phyloP scores from a whole-genome alignment of 2,888 invertebrate species.

The Drosophila neotestacea region DNA sequence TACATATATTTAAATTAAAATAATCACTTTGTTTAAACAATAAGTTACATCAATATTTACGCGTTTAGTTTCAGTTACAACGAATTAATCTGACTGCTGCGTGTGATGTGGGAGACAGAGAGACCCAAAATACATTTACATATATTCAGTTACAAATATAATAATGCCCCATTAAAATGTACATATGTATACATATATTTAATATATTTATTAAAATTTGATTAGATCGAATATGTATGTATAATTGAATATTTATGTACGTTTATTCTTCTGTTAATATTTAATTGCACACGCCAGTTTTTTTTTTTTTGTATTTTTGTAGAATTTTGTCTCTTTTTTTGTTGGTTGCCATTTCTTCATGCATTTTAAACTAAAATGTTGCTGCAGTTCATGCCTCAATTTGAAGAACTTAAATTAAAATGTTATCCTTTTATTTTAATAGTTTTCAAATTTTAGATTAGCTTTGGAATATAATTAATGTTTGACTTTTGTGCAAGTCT shows the following conservation, averaged over 20 bases:
- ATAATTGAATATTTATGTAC: constrained; percentile 50
- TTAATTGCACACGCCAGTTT: constrained; percentile 58
- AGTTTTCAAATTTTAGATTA: constrained; percentile 41
- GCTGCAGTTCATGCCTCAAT: constrained; percentile 9
- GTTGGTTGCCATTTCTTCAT: constrained; percentile 8
- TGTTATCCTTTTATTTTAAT: not conserved
- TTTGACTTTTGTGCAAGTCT: constrained; percentile 39
- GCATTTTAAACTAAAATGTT: constrained; percentile 38
- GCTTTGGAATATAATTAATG: constrained; percentile 37
- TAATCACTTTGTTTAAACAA: constrained; percentile 67
- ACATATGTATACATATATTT: constrained; percentile 37
- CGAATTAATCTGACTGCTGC: constrained; percentile 44
- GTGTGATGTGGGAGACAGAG: constrained; percentile 29
- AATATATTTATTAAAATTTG: constrained; percentile 52
- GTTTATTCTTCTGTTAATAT: constrained; percentile 48
- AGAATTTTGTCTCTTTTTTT: constrained; percentile 32
- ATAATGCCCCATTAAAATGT: constrained; percentile 65
- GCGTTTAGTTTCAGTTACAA: constrained; percentile 47
- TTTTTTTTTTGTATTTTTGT: constrained; percentile 25
- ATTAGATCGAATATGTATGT: constrained; percentile 64
- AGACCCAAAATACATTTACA: constrained; percentile 38
- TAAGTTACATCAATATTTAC: constrained; percentile 51
- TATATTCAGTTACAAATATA: constrained; percentile 37
- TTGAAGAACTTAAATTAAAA: constrained; percentile 13
- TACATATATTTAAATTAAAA: constrained; percentile 58